Percentiles rank a stretch among this genome's conserved stretches.
Conservation (phyloP, 2,113 vertebrate genomes). For the Meles meles region DNA sequence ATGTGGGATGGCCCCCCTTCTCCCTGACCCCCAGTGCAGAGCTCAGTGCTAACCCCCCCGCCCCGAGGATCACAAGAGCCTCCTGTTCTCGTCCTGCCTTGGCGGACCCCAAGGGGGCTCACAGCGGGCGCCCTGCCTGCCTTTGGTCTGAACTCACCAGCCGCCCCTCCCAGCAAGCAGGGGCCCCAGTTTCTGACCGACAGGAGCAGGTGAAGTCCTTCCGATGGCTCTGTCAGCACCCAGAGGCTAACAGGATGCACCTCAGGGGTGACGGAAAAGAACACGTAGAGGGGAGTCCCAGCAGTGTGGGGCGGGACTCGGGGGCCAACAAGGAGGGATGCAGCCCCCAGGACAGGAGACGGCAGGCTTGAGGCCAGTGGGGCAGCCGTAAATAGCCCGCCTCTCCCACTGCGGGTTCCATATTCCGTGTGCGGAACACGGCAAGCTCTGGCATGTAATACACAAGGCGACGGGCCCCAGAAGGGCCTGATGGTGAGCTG, state of each 20-base stretch:
- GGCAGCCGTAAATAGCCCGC: background rate
- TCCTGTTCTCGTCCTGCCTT: background rate
- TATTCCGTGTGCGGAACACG: background rate
- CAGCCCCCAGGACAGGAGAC: no score
- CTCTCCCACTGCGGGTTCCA: background rate
- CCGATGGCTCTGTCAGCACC: background rate
- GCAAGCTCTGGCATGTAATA: background rate
- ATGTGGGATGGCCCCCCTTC: background rate
- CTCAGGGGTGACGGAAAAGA: background rate
- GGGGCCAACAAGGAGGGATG: background rate
- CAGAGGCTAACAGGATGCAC: background rate
- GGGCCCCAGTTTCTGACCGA: background rate
- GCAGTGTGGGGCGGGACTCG: accelerated
- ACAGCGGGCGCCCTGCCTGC: background rate
- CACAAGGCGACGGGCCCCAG: no score
- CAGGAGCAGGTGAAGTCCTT: background rate
- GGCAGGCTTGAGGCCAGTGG: background rate
- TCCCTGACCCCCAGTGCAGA: background rate
- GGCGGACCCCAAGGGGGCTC: background rate
- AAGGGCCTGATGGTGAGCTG: background rate
- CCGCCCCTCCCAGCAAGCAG: accelerated
- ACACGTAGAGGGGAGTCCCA: background rate
- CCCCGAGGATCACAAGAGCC: background rate
- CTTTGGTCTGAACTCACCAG: background rate
- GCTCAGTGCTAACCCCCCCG: background rate